phyloP scores from a whole-genome alignment of 1,140 invertebrate species.

The Rhysida immarginata region DNA sequence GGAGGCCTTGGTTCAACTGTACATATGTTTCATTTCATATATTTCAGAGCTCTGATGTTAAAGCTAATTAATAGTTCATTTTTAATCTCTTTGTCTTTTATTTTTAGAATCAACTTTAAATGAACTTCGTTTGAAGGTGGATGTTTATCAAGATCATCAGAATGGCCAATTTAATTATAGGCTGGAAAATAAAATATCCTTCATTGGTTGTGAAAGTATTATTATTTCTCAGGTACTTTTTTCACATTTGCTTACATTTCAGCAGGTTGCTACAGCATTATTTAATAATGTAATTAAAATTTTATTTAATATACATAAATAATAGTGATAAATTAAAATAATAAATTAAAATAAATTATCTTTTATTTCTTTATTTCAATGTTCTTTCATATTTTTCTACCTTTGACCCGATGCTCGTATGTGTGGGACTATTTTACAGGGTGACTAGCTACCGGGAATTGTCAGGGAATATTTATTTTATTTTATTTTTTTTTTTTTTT shows the following conservation, averaged over 20 bases:
- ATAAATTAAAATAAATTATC: too few species aligned
- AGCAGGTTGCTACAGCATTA: not conserved
- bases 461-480: too few species aligned
- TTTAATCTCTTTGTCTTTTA: not conserved
- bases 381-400: too few species aligned
- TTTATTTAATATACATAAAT: not conserved
- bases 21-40: not conserved
- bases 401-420: too few species aligned
- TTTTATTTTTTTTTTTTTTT: too few species aligned
- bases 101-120: not conserved
- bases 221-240: constrained; percentile 35
- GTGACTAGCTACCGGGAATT: too few species aligned
- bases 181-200: constrained; percentile 62
- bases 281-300: not conserved
- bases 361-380: too few species aligned
- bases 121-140: constrained; percentile 29
- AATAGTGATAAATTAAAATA: not conserved
- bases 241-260: not conserved
- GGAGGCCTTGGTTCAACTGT: not conserved
- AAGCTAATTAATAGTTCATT: not conserved
- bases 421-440: too few species aligned
- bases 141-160: constrained; percentile 81
- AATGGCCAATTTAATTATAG: constrained; percentile 70
- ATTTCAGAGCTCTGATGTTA: not conserved
- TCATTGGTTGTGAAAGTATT: constrained; percentile 58